phyloP scores from a whole-genome alignment of 92 coral and sea anemone species.

The Nematostella vectensis region DNA sequence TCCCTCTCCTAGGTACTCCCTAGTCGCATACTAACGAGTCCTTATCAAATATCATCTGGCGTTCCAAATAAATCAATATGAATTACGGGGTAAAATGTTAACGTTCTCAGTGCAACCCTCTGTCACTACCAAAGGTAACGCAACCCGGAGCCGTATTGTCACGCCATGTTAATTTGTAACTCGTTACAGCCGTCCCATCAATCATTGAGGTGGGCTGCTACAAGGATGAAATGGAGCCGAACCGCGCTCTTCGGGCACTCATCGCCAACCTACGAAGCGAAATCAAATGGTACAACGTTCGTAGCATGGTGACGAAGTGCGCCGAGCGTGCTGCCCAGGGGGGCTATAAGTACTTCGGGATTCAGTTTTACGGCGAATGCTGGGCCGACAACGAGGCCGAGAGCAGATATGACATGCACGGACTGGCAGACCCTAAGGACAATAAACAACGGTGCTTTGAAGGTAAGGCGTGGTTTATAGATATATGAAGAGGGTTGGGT shows the following conservation, averaged over 20 bases:
- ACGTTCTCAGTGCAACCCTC: no score
- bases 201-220: conserved; percentile 52
- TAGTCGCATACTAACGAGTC: no score
- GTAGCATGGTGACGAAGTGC: conserved; percentile 48
- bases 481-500: no score
- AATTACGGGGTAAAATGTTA: no score
- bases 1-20: no score
- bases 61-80: no score
- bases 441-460: conserved; percentile 13
- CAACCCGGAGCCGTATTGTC: no score
- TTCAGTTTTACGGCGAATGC: conserved; percentile 54
- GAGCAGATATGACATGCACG: conserved; percentile 6
- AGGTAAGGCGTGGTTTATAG: conserved; percentile 13
- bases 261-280: conserved; percentile 20
- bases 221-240: conserved; percentile 21
- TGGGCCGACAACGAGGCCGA: conserved; percentile 25
- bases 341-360: conserved; percentile 48
- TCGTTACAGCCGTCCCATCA: conserved; percentile 40
- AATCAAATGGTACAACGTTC: conserved; percentile 39
- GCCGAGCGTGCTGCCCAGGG: conserved; percentile 44
- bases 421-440: conserved; percentile 7
- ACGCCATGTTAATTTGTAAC: no score
- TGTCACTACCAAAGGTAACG: no score
- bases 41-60: no score
- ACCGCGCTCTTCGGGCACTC: conserved; percentile 26